phyloP scores from a whole-genome alignment of 2,888 invertebrate genomes.

The Cephus spinipes region DNA sequence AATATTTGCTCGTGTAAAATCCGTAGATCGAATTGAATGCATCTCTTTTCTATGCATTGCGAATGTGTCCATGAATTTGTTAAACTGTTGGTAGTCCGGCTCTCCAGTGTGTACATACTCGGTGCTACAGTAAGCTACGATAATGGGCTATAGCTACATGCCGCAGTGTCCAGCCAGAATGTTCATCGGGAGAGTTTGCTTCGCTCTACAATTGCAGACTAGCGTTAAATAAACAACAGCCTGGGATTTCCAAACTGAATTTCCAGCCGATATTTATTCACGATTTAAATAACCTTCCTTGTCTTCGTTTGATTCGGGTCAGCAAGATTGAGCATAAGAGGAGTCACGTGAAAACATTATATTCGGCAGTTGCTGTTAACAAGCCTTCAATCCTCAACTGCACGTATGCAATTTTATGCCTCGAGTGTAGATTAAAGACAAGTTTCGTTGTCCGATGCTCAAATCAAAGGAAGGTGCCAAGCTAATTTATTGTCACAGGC shows the following conservation, averaged over 20 bases:
- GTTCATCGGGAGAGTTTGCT: background rate
- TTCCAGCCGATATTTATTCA: background rate
- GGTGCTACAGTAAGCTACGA: slow-evolving; percentile 7
- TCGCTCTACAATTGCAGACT: slow-evolving; percentile 3
- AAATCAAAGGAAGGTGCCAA: background rate
- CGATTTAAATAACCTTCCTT: background rate
- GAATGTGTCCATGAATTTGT: slow-evolving; percentile 45
- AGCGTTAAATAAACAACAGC: background rate
- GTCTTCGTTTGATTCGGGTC: background rate
- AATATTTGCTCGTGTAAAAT: slow-evolving; percentile 35
- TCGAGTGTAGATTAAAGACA: background rate
- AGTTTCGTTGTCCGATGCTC: background rate
- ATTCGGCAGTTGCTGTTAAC: background rate
- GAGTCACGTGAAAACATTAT: too few species aligned
- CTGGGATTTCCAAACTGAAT: background rate
- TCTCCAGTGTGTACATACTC: background rate
- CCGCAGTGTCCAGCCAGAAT: background rate
- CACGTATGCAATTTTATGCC: too few species aligned
- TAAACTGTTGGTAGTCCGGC: slow-evolving; percentile 24
- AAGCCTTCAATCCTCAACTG: background rate
- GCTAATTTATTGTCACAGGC: background rate
- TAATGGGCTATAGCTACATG: background rate
- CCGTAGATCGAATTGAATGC: slow-evolving; percentile 34
- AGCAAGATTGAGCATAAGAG: background rate
- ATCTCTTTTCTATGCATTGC: slow-evolving; percentile 46